These are phyloP conservation scores for Palaemon carinicauda DNA, from an alignment of 1,140 invertebrate genomes.

Conservation along the genomic window DNA sequence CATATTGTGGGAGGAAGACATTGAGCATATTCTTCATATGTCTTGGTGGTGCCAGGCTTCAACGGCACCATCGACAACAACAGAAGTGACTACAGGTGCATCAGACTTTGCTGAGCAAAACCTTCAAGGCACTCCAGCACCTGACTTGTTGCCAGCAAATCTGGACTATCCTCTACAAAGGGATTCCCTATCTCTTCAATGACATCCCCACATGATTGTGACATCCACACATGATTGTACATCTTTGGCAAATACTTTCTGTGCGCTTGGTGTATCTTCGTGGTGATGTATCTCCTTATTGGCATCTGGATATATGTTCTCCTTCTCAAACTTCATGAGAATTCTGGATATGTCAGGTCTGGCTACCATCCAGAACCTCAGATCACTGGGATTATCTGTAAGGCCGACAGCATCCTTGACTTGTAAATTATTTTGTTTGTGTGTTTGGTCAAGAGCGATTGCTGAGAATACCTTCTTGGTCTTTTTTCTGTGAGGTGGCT, in stretches of 20 bases:
- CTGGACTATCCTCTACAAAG: too few relatives aligned
- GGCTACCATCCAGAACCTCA: background rate
- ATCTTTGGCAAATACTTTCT: background rate
- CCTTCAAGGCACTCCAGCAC: too few relatives aligned
- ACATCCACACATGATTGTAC: background rate
- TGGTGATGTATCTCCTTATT: background rate
- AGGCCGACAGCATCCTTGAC: background rate
- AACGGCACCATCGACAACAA: too few relatives aligned
- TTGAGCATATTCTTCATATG: too few relatives aligned
- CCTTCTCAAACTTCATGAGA: background rate
- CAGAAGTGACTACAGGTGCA: too few relatives aligned
- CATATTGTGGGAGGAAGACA: too few relatives aligned
- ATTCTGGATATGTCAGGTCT: background rate
- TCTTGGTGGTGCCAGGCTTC: too few relatives aligned
- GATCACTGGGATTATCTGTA: background rate
- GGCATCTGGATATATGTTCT: background rate
- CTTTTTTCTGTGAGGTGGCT: too few relatives aligned
- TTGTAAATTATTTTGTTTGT: background rate
- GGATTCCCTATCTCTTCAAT: too few relatives aligned
- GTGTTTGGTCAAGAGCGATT: background rate
- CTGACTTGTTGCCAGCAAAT: too few relatives aligned
- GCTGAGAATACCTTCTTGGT: background rate
- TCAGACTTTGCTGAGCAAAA: too few relatives aligned
- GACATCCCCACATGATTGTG: too few relatives aligned
- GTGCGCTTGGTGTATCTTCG: background rate